Percentiles rank a stretch among this genome's conserved stretches.
These are phyloP conservation scores for Ennomos erosarius DNA, from an alignment of 2,888 invertebrate genomes.

Conservation along the genomic window DNA sequence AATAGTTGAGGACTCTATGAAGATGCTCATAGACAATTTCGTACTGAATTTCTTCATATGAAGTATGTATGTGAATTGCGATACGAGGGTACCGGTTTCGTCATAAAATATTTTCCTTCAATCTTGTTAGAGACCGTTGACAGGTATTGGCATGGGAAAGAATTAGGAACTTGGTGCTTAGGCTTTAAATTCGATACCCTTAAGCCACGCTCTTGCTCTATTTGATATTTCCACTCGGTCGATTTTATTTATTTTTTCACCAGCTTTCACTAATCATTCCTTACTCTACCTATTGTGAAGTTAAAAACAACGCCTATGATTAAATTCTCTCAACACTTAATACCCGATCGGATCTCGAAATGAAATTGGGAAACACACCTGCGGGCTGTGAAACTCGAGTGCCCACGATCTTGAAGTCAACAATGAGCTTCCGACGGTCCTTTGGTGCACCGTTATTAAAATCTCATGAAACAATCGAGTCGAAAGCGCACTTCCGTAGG, in stretches of 20 bases:
- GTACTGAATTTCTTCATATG: background rate
- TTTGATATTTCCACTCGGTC: too few species aligned
- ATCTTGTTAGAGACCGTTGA: too few species aligned
- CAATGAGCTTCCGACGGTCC: slow-evolving; percentile 77
- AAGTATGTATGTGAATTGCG: too few species aligned
- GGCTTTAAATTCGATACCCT: too few species aligned
- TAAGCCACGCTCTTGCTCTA: too few species aligned
- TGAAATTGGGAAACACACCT: slow-evolving; percentile 38
- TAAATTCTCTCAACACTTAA: slow-evolving; percentile 10
- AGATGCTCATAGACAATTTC: slow-evolving; percentile 2
- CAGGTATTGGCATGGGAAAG: too few species aligned
- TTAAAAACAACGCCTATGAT: background rate
- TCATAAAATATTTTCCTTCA: too few species aligned
- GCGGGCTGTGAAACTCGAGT: slow-evolving; percentile 19
- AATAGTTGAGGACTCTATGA: slow-evolving; percentile 34
- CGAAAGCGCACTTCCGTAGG: slow-evolving; percentile 80
- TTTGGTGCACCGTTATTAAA: slow-evolving; percentile 85
- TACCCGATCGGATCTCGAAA: slow-evolving; percentile 35
- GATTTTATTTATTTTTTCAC: too few species aligned
- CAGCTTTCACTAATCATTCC: too few species aligned
- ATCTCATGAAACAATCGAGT: slow-evolving; percentile 84
- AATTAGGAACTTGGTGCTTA: too few species aligned
- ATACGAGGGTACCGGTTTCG: too few species aligned
- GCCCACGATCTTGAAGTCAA: slow-evolving; percentile 73
- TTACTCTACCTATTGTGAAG: too few species aligned